Conservation (phyloP, 1,140 invertebrate species). For the Musca domestica region DNA sequence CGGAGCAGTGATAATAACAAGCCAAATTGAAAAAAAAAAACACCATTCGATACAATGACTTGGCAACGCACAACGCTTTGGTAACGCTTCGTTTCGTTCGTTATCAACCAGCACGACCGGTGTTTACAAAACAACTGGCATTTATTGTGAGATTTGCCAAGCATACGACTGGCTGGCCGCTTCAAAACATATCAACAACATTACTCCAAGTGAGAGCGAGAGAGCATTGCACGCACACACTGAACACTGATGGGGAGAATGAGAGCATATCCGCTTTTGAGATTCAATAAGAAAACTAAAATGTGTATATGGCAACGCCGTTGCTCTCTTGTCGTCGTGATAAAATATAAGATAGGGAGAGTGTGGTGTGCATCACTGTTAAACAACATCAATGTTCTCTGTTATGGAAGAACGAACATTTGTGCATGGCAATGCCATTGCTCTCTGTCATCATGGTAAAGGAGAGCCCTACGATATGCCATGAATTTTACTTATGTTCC, state of each 20-base stretch:
- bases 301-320: not conserved
- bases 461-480: not conserved
- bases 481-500: not conserved
- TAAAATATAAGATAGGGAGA: not conserved
- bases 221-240: not conserved
- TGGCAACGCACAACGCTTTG: not conserved
- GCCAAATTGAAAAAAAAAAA: no score
- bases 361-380: not conserved
- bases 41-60: no score
- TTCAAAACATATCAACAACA: not conserved
- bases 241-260: not conserved
- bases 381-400: not conserved
- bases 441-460: not conserved
- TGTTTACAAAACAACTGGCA: constrained; percentile 21
- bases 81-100: not conserved
- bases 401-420: no score
- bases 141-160: constrained; percentile 3
- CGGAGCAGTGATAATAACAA: no score
- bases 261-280: not conserved
- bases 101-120: constrained; percentile 20
- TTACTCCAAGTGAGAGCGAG: not conserved
- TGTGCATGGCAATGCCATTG: no score
- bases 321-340: not conserved
- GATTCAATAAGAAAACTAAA: not conserved
- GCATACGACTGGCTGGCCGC: not conserved